phyloP scores from a whole-genome alignment of 2,797 vertebrate genomes.

The Megalops cyprinoides region DNA sequence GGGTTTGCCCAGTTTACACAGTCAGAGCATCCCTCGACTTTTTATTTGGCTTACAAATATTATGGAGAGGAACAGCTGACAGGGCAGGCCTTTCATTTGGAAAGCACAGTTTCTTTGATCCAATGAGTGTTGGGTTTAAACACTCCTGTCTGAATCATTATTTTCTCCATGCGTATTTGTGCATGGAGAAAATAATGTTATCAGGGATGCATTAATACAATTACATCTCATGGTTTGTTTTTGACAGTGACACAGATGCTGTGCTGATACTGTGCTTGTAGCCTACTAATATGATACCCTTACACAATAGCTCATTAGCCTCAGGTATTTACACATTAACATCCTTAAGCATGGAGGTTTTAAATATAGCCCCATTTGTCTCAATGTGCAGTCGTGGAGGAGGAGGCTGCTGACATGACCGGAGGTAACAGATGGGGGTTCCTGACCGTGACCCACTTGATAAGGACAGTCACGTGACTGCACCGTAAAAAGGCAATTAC shows the following conservation, averaged over 20 bases:
- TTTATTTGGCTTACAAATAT: background rate
- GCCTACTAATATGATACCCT: background rate
- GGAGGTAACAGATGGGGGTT: conserved; percentile 46
- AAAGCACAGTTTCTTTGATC: too few species aligned
- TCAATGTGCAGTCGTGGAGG: background rate
- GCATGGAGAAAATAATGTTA: too few species aligned
- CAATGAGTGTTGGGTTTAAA: too few species aligned
- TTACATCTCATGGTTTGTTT: background rate
- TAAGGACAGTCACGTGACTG: conserved; percentile 50
- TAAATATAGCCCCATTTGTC: background rate
- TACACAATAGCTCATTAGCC: background rate
- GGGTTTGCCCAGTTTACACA: background rate
- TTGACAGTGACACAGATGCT: too few species aligned
- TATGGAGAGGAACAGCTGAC: background rate
- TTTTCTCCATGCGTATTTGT: background rate
- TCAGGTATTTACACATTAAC: background rate
- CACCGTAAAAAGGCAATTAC: conserved; percentile 41
- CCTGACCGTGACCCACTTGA: conserved; percentile 44
- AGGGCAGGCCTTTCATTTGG: background rate
- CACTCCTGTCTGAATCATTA: background rate
- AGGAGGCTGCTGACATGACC: conserved; percentile 12
- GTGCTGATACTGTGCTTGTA: too few species aligned
- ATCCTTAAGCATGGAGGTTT: background rate
- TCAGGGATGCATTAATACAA: background rate
- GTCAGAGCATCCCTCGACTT: background rate